Percentiles rank a stretch among this genome's conserved stretches.
phyloP scores from a whole-genome alignment of 2,888 invertebrate genomes.

The Cataglyphis rosenhaueri region DNA sequence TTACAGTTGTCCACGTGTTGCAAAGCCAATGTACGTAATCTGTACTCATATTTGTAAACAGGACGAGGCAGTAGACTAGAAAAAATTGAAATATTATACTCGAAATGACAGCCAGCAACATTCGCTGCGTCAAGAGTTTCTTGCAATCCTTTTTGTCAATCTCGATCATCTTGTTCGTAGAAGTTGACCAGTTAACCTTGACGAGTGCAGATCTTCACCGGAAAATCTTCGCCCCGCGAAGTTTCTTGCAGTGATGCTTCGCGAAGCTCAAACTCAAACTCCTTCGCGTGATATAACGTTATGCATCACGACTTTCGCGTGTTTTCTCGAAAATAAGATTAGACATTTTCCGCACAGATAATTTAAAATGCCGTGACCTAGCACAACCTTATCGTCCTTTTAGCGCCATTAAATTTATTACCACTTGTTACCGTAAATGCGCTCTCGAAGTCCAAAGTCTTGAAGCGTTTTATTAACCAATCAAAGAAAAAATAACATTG shows the following conservation, averaged over 20 bases:
- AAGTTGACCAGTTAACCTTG: constrained; percentile 56
- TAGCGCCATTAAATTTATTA: not conserved
- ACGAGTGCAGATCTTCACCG: not conserved
- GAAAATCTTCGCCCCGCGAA: not conserved
- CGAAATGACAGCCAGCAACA: constrained; percentile 88
- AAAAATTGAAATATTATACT: constrained; percentile 86
- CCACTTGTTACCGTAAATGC: too few relatives aligned
- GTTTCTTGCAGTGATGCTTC: not conserved
- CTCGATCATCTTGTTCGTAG: constrained; percentile 56
- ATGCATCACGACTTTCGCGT: not conserved
- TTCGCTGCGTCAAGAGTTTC: constrained; percentile 87
- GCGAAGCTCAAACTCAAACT: not conserved
- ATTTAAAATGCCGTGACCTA: constrained; percentile 19
- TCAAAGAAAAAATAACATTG: not conserved
- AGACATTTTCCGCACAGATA: not conserved
- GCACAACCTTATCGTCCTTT: not conserved
- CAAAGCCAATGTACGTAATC: constrained; percentile 90
- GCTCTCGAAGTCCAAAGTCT: too few relatives aligned
- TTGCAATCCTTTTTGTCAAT: constrained; percentile 83
- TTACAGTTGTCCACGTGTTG: constrained; percentile 87
- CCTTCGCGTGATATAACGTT: not conserved
- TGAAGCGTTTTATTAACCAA: not conserved
- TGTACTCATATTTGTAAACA: constrained; percentile 88
- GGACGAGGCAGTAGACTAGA: constrained; percentile 79
- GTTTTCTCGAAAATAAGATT: not conserved